Conservation (phyloP, 2,797 vertebrate genomes). For the Balearica regulorum region DNA sequence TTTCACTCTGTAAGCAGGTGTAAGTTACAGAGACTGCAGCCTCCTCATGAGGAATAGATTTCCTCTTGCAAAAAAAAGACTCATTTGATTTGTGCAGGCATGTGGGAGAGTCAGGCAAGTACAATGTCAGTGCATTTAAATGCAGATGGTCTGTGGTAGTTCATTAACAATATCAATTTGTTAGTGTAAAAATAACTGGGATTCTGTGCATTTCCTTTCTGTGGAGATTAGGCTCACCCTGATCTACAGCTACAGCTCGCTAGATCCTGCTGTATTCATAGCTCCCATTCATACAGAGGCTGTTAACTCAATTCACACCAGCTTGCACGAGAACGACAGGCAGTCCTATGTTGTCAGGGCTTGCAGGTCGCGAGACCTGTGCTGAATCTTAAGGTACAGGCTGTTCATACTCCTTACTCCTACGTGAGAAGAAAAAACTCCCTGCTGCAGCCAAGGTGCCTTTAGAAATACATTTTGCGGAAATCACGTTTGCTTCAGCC, state of each 20-base stretch:
- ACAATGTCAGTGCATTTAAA: background rate
- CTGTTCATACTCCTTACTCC: background rate
- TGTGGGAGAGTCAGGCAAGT: background rate
- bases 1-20: background rate
- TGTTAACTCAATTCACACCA: background rate
- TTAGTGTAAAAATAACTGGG: background rate
- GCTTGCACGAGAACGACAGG: background rate
- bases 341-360: background rate
- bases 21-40: background rate
- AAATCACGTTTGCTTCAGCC: background rate
- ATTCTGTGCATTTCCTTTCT: background rate
- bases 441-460: background rate
- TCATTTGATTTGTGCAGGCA: background rate
- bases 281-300: background rate
- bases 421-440: background rate
- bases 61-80: background rate
- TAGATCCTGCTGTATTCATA: background rate
- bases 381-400: background rate
- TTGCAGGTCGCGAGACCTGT: background rate
- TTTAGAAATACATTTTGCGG: background rate
- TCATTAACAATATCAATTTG: background rate
- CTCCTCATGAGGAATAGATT: background rate
- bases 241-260: background rate
- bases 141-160: background rate
- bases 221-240: background rate